Base-by-base conservation (phyloP, 2,113 vertebrate species). In the Neodontobutis hainanensis region DNA sequence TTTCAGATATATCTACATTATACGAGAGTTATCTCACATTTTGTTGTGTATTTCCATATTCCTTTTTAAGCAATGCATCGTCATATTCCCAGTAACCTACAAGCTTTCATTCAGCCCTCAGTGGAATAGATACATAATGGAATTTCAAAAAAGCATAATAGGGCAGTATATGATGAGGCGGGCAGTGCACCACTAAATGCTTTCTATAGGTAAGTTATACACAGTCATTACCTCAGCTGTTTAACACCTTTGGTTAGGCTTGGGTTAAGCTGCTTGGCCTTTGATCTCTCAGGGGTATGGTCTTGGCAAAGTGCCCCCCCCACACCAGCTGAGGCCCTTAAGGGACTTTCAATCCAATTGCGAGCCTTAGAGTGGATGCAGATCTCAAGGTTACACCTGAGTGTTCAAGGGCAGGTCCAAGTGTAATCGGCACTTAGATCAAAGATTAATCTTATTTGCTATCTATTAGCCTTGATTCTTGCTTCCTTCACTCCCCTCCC, bases 391-490 rank as follows among this genome's bases (percentile, higher is more conserved):
- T 99, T 97, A 97, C 96, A 99, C 95, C 95, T 95, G 96, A 95
- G 95, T 95, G 95, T 96, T 98, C 96, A 99, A 99, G 96, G 97
- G 96, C 96, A 98, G 96, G 95, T 94, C 96, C 96, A 97, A 98
- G 95, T 98, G 95, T 98, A 98, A 99, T 99, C 95, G 95, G 95
- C 96, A 98, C 96, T 99, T 96, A 98, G 97, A 99, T 99, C 96
- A 95, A 97, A 96, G 96, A 99, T 99, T 99, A 99, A 99, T 99
- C 96, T 98, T 97, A 98, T 99, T 98, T 99, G 95, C 95, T 94
- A 97, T 99, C 97, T 99, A 99, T 99, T 98, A 97, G 96, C 94
- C 96, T 95, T 98, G 95, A 97, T 96, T 97, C 95, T 92, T 93
- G 92, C 94, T 95, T 95, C 93, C 92, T 92, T 94, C 91, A 83